Conservation (phyloP, 1,140 invertebrate genomes). For the Calephelis virginiensis region DNA sequence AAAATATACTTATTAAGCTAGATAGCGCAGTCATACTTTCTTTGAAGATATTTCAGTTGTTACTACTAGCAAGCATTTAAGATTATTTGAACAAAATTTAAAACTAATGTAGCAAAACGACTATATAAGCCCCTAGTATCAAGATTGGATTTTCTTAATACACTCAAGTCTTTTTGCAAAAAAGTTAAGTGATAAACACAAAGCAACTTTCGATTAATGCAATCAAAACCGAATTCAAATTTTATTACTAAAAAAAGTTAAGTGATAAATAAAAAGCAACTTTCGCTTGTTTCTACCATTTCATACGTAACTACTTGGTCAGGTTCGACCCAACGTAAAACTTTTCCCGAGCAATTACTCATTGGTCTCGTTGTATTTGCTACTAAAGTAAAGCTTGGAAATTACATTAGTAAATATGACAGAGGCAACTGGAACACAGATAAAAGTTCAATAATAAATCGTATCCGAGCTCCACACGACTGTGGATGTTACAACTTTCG, state of each 20-base stretch:
- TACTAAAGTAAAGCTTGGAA: constrained; percentile 3
- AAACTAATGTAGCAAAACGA: too few relatives aligned
- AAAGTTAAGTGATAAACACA: background rate
- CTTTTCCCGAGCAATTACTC: background rate
- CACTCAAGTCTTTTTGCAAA: background rate
- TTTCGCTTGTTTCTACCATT: background rate
- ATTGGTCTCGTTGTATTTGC: constrained; percentile 10
- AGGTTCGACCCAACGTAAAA: background rate
- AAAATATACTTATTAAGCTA: too few relatives aligned
- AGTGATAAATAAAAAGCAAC: background rate
- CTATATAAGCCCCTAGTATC: too few relatives aligned
- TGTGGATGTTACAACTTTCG: background rate
- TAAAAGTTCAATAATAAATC: constrained; percentile 16
- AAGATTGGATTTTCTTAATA: too few relatives aligned
- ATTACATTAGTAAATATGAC: constrained; percentile 13
- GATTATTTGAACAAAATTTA: too few relatives aligned
- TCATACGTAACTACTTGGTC: background rate
- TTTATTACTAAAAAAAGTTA: background rate
- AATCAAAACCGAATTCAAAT: too few relatives aligned
- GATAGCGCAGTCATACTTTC: too few relatives aligned
- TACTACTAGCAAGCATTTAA: too few relatives aligned
- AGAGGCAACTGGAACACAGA: constrained; percentile 11
- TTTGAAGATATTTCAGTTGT: too few relatives aligned
- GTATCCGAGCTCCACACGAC: constrained; percentile 7
- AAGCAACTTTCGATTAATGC: too few relatives aligned